Conservation (phyloP, 2,797 vertebrate genomes). For the Arctocebus calabarensis region DNA sequence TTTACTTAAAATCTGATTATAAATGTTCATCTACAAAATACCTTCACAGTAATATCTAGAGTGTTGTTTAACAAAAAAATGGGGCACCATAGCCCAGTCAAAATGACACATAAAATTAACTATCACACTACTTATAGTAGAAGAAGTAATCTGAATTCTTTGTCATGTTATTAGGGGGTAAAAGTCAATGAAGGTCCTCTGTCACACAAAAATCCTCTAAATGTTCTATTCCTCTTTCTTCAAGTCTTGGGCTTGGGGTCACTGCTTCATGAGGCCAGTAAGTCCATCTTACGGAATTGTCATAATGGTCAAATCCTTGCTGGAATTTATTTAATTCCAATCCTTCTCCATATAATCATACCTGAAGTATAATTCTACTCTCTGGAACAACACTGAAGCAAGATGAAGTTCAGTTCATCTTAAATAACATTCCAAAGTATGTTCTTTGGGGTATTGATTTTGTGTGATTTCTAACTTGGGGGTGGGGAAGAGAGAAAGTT, state of each 20-base stretch:
- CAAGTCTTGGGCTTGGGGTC: background rate
- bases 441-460: background rate
- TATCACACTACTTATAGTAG: background rate
- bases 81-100: background rate
- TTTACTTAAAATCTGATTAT: background rate
- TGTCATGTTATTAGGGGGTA: background rate
- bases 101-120: background rate
- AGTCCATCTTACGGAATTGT: background rate
- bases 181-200: background rate
- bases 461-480: background rate
- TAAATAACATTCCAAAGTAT: background rate
- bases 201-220: background rate
- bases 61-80: background rate
- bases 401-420: background rate
- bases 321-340: background rate
- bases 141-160: slow-evolving; percentile 10
- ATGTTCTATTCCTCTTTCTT: background rate
- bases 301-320: background rate
- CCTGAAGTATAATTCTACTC: background rate
- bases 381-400: background rate
- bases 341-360: background rate
- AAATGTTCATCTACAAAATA: background rate
- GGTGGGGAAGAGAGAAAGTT: background rate
- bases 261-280: background rate
- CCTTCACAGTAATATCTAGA: background rate